These are phyloP conservation scores for Tachina grossa DNA, from an alignment of 2,888 invertebrate genomes.

Conservation along the genomic window DNA sequence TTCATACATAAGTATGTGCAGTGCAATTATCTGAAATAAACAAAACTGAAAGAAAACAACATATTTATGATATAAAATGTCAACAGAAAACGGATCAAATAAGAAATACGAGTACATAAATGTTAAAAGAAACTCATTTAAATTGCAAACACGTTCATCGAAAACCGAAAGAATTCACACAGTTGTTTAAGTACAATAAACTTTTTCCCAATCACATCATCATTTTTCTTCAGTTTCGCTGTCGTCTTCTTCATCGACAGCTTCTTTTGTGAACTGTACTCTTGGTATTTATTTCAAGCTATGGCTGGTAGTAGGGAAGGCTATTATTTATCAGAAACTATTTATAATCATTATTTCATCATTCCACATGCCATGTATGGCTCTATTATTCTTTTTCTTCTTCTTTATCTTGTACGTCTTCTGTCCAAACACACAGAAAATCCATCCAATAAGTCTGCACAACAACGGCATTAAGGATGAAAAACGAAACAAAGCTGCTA, in stretches of 20 bases:
- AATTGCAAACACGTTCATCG: constrained; percentile 66
- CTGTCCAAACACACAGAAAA: constrained; percentile 17
- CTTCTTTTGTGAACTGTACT: constrained; percentile 20
- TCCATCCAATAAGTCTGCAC: constrained; percentile 58
- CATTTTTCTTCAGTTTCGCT: background rate
- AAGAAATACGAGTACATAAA: background rate
- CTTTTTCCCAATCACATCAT: constrained; percentile 25
- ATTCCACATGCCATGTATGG: constrained; percentile 63
- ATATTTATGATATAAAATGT: constrained; percentile 61
- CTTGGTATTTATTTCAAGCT: constrained; percentile 17
- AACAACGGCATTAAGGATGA: constrained; percentile 50
- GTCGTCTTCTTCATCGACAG: background rate
- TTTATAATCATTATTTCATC: constrained; percentile 64
- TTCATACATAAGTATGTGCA: background rate
- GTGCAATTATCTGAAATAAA: constrained; percentile 32
- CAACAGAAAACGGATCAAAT: constrained; percentile 7
- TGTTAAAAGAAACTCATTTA: constrained; percentile 44
- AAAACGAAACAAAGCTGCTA: constrained; percentile 7
- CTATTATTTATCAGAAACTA: constrained; percentile 26
- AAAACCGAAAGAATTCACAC: constrained; percentile 69
- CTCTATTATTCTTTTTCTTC: constrained; percentile 19
- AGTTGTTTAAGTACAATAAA: constrained; percentile 55
- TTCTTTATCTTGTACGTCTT: background rate
- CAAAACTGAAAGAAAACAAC: constrained; percentile 1
- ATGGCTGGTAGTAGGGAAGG: constrained; percentile 7